phyloP scores from a whole-genome alignment of 2,888 invertebrate species.

The Macrophya annulata region DNA sequence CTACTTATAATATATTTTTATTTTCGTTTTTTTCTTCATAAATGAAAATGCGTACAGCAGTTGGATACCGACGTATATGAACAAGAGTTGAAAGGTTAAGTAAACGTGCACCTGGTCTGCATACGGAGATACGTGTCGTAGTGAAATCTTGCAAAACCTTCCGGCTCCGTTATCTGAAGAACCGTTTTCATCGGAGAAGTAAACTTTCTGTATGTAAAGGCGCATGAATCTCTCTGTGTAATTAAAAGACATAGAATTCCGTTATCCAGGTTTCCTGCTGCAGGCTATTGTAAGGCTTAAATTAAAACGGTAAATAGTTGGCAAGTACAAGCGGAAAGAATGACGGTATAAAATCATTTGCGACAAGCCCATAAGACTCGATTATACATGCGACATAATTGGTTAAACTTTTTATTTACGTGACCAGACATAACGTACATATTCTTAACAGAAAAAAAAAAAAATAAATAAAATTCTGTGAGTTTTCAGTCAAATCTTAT shows the following conservation, averaged over 20 bases:
- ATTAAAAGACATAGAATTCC: slow-evolving; percentile 27
- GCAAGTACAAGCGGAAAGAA: slow-evolving; percentile 19
- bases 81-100: slow-evolving; percentile 36
- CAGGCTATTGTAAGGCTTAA: slow-evolving; percentile 28
- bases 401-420: slow-evolving; percentile 3
- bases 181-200: slow-evolving; percentile 38
- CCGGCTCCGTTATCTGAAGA: slow-evolving; percentile 44
- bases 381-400: slow-evolving; percentile 4
- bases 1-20: neutral
- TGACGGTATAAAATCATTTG: slow-evolving; percentile 18
- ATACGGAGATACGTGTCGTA: slow-evolving; percentile 3
- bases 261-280: slow-evolving; percentile 12
- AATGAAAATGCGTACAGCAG: neutral
- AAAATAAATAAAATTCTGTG: neutral
- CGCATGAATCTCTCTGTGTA: neutral
- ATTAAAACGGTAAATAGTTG: slow-evolving; percentile 30
- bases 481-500: neutral
- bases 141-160: slow-evolving; percentile 40
- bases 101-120: slow-evolving; percentile 19
- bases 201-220: slow-evolving; percentile 31
- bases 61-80: slow-evolving; percentile 6
- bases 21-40: neutral
- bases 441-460: no score
- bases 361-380: neutral
- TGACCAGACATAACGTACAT: neutral